A percentile compares a stretch with the other conserved stretches of the same genome.
These are phyloP conservation scores for Xestia ashworthii DNA, from an alignment of 2,888 invertebrate genomes.

Conservation along the genomic window DNA sequence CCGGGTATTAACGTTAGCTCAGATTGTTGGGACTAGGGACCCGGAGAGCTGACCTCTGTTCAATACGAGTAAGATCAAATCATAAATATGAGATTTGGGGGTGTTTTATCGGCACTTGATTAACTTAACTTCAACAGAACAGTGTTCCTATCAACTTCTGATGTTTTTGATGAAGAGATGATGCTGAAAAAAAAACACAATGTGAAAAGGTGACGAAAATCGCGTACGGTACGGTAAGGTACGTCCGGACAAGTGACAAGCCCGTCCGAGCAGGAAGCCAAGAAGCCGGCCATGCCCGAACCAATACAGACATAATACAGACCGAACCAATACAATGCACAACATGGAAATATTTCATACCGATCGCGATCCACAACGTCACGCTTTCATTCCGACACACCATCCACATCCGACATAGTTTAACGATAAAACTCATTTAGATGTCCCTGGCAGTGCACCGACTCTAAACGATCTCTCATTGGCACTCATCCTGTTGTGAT, in stretches of 20 bases:
- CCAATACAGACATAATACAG: too few species aligned
- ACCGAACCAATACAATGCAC: too few species aligned
- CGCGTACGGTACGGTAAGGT: too few species aligned
- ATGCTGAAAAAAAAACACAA: background rate
- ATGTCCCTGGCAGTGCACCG: slow-evolving; percentile 11
- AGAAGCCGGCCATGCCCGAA: background rate
- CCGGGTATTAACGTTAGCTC: slow-evolving; percentile 45
- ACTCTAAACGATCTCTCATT: slow-evolving; percentile 37
- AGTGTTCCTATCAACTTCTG: background rate
- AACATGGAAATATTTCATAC: background rate
- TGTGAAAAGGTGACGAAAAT: background rate
- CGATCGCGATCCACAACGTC: background rate
- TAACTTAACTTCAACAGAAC: background rate
- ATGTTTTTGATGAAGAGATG: background rate
- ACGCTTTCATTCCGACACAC: slow-evolving; percentile 8
- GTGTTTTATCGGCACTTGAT: background rate
- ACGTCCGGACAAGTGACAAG: background rate
- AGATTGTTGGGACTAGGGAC: slow-evolving; percentile 31
- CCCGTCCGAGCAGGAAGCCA: background rate
- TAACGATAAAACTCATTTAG: slow-evolving; percentile 39
- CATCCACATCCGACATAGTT: slow-evolving; percentile 17
- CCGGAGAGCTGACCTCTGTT: slow-evolving; percentile 15
- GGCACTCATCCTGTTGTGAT: slow-evolving; percentile 34
- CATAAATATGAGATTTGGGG: background rate
- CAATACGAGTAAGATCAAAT: slow-evolving; percentile 7